phyloP scores from a whole-genome alignment of 2,797 vertebrate genomes.

The Macrochelys suwanniensis region DNA sequence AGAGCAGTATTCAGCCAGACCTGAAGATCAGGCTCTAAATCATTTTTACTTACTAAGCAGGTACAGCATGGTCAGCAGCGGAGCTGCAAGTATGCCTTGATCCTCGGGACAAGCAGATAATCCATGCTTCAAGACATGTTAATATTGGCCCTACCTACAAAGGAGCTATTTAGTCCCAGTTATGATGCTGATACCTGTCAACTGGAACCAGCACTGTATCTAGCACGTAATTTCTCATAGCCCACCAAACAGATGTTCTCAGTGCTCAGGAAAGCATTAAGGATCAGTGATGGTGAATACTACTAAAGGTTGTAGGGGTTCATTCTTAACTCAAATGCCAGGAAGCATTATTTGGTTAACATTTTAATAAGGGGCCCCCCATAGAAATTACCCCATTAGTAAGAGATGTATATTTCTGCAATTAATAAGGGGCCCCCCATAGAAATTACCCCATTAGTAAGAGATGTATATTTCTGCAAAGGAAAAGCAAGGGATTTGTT shows the following conservation, averaged over 20 bases:
- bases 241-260: not conserved
- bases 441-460: not conserved
- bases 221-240: not conserved
- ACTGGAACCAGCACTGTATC: not conserved
- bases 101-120: not conserved
- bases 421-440: not conserved
- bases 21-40: not conserved
- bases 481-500: not conserved
- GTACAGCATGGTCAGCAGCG: accelerated
- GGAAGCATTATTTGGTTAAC: accelerated
- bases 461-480: not conserved
- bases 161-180: not conserved
- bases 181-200: not conserved
- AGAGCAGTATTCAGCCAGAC: not conserved
- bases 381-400: not conserved
- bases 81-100: accelerated
- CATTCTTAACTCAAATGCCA: not conserved
- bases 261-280: not conserved
- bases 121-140: not conserved
- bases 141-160: not conserved
- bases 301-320: not conserved
- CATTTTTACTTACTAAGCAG: not conserved
- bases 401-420: not conserved
- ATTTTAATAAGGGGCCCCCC: not conserved
- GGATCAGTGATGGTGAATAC: not conserved